Conservation (phyloP, 2,113 vertebrate species). For the Platycercus adscitus region DNA sequence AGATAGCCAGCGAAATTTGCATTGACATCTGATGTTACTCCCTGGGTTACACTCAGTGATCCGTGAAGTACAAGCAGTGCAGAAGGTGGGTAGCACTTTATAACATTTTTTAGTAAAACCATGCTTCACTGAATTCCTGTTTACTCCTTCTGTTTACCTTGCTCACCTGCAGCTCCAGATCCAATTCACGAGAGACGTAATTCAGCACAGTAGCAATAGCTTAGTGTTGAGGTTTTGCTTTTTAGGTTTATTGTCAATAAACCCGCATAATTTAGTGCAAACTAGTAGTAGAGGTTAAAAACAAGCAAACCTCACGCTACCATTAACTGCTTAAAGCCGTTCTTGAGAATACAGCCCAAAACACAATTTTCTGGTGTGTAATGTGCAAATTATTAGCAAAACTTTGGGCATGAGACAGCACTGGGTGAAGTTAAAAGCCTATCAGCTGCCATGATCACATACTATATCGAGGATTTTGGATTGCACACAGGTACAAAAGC, state of each 20-base stretch:
- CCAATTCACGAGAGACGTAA: not conserved
- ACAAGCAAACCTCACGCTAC: not conserved
- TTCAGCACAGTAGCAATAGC: not conserved
- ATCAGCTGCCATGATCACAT: not conserved
- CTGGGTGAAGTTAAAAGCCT: not conserved
- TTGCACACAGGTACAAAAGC: not conserved
- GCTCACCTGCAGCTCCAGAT: not conserved
- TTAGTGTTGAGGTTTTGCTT: not conserved
- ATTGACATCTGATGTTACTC: not conserved
- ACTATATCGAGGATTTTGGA: not conserved
- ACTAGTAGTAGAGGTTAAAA: not conserved
- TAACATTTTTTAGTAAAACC: not conserved
- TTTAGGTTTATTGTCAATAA: not conserved
- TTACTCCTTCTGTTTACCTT: not conserved
- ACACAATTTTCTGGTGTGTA: not conserved
- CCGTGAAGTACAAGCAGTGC: not conserved
- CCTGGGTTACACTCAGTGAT: not conserved
- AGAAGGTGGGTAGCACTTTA: not conserved
- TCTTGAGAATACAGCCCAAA: not conserved
- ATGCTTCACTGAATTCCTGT: not conserved
- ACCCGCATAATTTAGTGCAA: not conserved
- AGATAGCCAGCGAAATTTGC: not conserved
- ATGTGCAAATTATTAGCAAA: not conserved
- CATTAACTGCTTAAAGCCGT: not conserved
- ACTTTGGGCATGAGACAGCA: not conserved